Evolutionary conservation across 2,888 invertebrate genomes (phyloP).

Genomic region (Erebia palarica): DNA sequence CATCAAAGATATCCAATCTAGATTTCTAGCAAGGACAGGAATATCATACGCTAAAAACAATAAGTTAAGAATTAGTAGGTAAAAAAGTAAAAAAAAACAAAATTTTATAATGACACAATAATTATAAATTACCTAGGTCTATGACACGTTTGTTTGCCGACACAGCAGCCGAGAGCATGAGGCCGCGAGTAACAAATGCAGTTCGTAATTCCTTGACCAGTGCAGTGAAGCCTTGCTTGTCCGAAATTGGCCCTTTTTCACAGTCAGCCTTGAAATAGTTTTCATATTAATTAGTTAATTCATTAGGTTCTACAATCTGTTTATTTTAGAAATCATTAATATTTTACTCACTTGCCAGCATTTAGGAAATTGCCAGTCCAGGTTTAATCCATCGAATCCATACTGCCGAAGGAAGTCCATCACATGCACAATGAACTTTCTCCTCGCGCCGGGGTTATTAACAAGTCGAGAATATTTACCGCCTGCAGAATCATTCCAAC

Average conservation of each 20-base stretch:
- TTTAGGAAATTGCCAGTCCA: constrained; percentile 97
- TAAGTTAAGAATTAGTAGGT: neutral
- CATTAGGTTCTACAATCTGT: neutral
- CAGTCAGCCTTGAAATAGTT: constrained; percentile 86
- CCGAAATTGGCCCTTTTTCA: constrained; percentile 90
- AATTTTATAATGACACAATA: neutral
- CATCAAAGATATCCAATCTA: constrained; percentile 96
- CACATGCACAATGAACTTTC: constrained; percentile 88
- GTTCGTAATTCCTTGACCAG: constrained; percentile 88
- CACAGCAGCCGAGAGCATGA: constrained; percentile 91
- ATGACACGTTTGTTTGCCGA: constrained; percentile 93
- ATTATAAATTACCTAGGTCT: constrained; percentile 84
- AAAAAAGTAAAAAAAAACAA: neutral
- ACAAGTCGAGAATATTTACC: constrained; percentile 94
- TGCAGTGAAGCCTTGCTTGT: constrained; percentile 89
- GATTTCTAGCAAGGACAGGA: constrained; percentile 86
- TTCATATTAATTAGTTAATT: neutral
- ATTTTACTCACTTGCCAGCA: constrained; percentile 89
- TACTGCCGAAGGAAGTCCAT: constrained; percentile 89
- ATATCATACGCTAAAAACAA: constrained; percentile 86
- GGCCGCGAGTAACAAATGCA: constrained; percentile 87
- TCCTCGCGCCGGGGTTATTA: constrained; percentile 86
- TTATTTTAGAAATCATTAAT: neutral
- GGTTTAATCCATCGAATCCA: constrained; percentile 94
- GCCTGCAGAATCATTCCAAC: constrained; percentile 97